Conservation (phyloP, 2,113 vertebrate species). For the Uropsilus gracilis region DNA sequence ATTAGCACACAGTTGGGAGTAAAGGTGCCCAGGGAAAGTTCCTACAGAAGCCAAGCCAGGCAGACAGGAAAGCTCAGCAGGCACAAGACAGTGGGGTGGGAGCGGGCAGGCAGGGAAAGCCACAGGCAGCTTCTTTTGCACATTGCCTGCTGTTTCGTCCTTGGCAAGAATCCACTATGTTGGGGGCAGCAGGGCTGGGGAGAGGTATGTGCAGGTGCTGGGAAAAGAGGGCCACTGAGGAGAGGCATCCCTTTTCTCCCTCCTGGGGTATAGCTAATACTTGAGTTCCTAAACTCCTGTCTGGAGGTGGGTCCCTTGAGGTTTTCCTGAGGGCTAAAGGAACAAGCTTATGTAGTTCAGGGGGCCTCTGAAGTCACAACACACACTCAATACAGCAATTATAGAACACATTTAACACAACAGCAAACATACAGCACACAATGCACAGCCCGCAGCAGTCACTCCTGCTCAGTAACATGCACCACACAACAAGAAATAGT, state of each 20-base stretch:
- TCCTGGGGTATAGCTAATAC: background rate
- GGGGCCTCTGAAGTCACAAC: background rate
- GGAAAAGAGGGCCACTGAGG: background rate
- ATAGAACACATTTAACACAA: background rate
- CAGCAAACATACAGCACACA: background rate
- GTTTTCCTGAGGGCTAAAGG: accelerated
- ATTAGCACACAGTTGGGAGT: slow-evolving; percentile 66
- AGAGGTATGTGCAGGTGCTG: background rate
- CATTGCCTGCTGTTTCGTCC: background rate
- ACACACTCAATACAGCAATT: too few relatives aligned
- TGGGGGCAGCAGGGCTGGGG: background rate
- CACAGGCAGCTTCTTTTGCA: background rate
- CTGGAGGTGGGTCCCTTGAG: accelerated
- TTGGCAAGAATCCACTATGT: background rate
- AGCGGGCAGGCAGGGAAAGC: background rate
- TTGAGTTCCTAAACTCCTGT: background rate
- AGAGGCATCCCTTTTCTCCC: background rate
- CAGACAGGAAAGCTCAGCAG: slow-evolving; percentile 54
- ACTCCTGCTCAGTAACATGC: accelerated
- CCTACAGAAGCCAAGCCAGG: background rate
- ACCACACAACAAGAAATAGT: background rate
- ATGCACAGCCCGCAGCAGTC: accelerated
- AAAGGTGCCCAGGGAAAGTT: slow-evolving; percentile 68
- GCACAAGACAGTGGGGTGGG: background rate
- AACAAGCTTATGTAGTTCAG: background rate